Conservation (phyloP, 1,140 invertebrate genomes). For the Brachionus plicatilis region DNA sequence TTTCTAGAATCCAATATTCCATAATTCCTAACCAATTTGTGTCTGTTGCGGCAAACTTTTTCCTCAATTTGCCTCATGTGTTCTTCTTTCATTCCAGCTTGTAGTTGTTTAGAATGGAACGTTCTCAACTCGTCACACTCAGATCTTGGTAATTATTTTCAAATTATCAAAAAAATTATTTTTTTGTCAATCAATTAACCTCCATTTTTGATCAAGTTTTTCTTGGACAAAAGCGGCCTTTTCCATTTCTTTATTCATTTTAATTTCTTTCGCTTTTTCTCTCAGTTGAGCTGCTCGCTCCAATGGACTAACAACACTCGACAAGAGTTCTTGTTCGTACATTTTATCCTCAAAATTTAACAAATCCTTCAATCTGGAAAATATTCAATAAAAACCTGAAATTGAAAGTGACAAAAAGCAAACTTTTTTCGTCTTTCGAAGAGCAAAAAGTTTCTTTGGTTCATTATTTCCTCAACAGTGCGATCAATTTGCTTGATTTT, state of each 20-base stretch:
- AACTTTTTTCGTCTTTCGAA: slow-evolving; percentile 34
- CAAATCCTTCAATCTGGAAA: slow-evolving; percentile 16
- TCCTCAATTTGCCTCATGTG: slow-evolving; percentile 35
- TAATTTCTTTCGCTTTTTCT: slow-evolving; percentile 29
- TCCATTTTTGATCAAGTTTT: slow-evolving; percentile 40
- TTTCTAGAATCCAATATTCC: not conserved
- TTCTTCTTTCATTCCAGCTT: slow-evolving; percentile 37
- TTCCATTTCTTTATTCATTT: slow-evolving; percentile 16
- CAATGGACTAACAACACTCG: not conserved
- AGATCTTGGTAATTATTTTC: not conserved
- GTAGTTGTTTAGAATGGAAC: slow-evolving; percentile 21
- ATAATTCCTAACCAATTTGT: not conserved
- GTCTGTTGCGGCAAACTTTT: not conserved
- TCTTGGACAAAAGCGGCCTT: slow-evolving; percentile 18
- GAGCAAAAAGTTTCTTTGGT: slow-evolving; percentile 17
- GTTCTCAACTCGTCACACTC: slow-evolving; percentile 32
- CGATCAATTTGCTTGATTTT: slow-evolving; percentile 20
- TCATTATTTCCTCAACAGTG: slow-evolving; percentile 36
- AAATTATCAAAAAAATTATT: not conserved
- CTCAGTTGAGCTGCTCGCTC: slow-evolving; percentile 34
- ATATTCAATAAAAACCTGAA: not conserved
- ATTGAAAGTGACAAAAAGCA: not conserved
- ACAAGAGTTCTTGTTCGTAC: slow-evolving; percentile 21
- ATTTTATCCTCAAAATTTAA: not conserved
- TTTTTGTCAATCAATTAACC: not conserved